Conservation (phyloP, 2,797 vertebrate genomes). For the Eulemur albifrons region DNA sequence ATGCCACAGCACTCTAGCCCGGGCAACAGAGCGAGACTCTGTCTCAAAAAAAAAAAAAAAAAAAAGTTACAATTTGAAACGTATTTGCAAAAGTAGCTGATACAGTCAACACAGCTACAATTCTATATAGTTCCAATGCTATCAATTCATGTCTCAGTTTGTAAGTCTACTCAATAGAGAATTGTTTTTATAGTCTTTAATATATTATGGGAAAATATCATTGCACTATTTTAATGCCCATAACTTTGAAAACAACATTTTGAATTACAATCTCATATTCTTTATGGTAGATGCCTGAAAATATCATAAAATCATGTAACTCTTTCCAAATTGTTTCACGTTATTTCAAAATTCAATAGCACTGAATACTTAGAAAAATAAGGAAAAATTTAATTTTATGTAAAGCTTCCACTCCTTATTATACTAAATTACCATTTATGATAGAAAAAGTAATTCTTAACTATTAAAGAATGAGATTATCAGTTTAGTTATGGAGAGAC, state of each 20-base stretch:
- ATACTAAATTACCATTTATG: not conserved
- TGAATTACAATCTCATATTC: not conserved
- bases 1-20: too few species aligned
- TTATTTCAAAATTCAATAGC: not conserved
- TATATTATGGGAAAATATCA: not conserved
- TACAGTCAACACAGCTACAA: not conserved
- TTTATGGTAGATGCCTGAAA: not conserved
- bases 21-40: too few species aligned
- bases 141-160: not conserved
- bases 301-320: not conserved
- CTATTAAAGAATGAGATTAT: not conserved
- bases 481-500: not conserved
- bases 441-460: not conserved
- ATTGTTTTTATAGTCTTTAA: not conserved
- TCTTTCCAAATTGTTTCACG: not conserved
- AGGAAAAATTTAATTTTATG: not conserved
- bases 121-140: not conserved
- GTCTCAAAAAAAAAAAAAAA: too few species aligned
- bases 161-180: not conserved
- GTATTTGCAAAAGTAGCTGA: not conserved
- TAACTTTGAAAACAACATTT: not conserved
- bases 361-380: not conserved
- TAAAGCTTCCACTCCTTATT: not conserved
- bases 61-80: not conserved
- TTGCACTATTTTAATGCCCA: not conserved